phyloP scores from a whole-genome alignment of 1,140 invertebrate genomes.

The Hyposmocoma kahamanoa region DNA sequence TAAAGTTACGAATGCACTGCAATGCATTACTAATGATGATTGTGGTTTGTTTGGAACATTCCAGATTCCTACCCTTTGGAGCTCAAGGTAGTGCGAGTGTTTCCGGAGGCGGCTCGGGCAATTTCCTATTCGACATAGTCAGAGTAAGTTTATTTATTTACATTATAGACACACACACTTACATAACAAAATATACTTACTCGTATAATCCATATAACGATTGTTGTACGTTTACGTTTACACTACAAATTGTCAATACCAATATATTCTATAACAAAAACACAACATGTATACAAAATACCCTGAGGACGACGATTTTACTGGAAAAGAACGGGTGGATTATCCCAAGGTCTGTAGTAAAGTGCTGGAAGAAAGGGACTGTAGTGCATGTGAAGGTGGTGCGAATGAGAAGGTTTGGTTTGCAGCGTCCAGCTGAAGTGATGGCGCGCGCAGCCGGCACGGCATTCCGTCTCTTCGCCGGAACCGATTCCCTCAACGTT shows the following conservation, averaged over 20 bases:
- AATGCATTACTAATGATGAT: neutral
- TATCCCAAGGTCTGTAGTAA: no score
- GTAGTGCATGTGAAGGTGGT: no score
- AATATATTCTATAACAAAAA: no score
- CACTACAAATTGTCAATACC: no score
- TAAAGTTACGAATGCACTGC: constrained; percentile 12
- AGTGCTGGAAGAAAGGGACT: no score
- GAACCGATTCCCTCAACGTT: constrained; percentile 83
- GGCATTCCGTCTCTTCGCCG: constrained; percentile 84
- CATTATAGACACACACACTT: no score
- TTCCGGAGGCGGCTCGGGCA: constrained; percentile 83
- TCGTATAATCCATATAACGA: no score
- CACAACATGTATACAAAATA: no score
- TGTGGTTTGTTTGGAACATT: constrained; percentile 11
- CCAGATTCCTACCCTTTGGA: constrained; percentile 82
- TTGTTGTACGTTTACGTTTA: no score
- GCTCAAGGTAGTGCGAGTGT: constrained; percentile 70
- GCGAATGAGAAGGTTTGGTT: constrained; percentile 40
- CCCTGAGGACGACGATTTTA: no score
- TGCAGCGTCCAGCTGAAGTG: constrained; percentile 83
- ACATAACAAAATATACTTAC: no score
- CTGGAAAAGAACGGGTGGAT: no score
- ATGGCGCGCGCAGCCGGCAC: constrained; percentile 83
- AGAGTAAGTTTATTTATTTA: constrained; percentile 84
- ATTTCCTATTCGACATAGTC: constrained; percentile 90